Conservation (phyloP, 2,113 vertebrate species). For the Chamaetylas fuelleborni region DNA sequence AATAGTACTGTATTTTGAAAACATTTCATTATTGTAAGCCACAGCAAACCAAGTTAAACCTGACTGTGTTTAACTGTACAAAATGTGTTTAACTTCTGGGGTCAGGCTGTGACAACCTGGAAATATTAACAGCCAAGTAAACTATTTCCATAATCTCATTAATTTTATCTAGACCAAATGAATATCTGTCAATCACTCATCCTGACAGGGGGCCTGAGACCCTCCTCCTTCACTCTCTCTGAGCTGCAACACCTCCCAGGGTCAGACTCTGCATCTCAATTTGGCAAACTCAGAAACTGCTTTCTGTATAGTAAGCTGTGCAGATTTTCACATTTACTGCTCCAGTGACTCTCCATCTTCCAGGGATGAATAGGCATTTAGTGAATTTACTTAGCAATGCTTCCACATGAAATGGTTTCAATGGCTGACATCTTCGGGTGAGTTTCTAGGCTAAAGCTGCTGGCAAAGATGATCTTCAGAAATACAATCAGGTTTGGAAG, state of each 20-base stretch:
- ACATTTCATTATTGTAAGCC: neutral
- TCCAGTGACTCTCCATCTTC: constrained; percentile 67
- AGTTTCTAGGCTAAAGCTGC: constrained; percentile 47
- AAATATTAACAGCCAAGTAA: neutral
- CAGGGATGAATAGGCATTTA: constrained; percentile 77
- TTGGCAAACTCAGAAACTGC: constrained; percentile 62
- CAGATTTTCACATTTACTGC: constrained; percentile 79
- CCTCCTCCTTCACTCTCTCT: neutral
- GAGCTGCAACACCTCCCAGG: constrained; percentile 37
- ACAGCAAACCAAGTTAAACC: neutral
- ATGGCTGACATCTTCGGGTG: constrained; percentile 68
- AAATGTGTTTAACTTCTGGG: neutral
- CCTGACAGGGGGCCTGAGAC: neutral
- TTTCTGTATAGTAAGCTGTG: constrained; percentile 60
- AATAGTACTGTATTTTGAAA: neutral
- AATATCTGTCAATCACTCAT: neutral
- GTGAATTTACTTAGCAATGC: constrained; percentile 79
- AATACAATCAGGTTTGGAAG: constrained; percentile 30
- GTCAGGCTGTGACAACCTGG: neutral
- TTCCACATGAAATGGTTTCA: constrained; percentile 80
- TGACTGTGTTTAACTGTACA: neutral
- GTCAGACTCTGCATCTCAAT: constrained; percentile 51
- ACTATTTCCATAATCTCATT: neutral
- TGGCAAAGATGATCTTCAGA: constrained; percentile 52
- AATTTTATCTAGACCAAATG: constrained; percentile 23